phyloP scores from a whole-genome alignment of 2,113 vertebrate species.

The Pseudopipra pipra region DNA sequence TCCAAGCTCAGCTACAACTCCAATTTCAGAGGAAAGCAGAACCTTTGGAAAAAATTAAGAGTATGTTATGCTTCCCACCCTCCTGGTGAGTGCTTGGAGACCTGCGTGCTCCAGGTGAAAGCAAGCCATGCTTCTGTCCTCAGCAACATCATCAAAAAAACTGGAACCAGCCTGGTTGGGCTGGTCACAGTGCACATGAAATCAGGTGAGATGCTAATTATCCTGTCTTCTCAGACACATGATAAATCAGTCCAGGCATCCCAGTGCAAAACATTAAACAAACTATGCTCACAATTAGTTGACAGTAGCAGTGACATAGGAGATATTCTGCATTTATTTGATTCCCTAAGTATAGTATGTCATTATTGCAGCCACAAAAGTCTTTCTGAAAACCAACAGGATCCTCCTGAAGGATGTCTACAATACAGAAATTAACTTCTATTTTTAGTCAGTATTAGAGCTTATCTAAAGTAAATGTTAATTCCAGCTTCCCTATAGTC shows the following conservation, averaged over 20 bases:
- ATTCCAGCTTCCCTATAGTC: neutral
- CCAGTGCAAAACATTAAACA: neutral
- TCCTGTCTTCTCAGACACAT: neutral
- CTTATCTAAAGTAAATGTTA: conserved; percentile 8
- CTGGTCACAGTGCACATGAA: neutral
- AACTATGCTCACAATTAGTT: neutral
- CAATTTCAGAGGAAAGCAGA: neutral
- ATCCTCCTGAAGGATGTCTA: neutral
- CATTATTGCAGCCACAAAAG: neutral
- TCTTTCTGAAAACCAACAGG: neutral
- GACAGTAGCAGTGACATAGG: neutral
- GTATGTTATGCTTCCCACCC: neutral
- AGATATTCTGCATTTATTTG: neutral
- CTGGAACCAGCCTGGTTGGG: neutral
- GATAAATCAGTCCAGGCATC: neutral
- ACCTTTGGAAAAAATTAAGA: neutral
- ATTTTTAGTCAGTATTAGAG: conserved; percentile 7
- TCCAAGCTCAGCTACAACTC: neutral
- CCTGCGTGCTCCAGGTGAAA: neutral
- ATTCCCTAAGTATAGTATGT: neutral
- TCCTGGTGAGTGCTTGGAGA: neutral
- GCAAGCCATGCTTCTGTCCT: neutral
- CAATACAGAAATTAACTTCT: neutral
- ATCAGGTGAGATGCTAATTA: neutral
- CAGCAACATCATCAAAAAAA: neutral